Percentiles rank a stretch among this genome's conserved stretches.
These are phyloP conservation scores for Poeciliopsis gracilis DNA, from an alignment of 2,797 vertebrate genomes.

Conservation along the genomic window DNA sequence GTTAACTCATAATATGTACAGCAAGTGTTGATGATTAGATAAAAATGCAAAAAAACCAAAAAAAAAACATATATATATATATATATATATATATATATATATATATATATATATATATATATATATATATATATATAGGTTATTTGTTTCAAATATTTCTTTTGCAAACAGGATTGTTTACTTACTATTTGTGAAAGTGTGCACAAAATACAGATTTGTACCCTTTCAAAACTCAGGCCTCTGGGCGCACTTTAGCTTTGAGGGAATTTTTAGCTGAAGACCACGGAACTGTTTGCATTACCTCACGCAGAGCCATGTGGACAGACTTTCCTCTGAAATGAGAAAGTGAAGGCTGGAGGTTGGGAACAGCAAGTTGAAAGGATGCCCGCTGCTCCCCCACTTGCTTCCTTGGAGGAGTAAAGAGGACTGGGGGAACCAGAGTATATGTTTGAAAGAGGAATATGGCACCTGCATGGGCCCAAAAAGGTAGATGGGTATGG, in stretches of 20 bases:
- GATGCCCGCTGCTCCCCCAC: slow-evolving; percentile 21
- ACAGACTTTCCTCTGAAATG: slow-evolving; percentile 59
- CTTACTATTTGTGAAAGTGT: background rate
- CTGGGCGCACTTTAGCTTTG: slow-evolving; percentile 69
- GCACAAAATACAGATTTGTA: background rate
- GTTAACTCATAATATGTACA: slow-evolving; percentile 40
- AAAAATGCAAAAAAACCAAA: slow-evolving; percentile 55
- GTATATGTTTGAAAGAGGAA: slow-evolving; percentile 81
- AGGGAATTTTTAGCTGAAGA: slow-evolving; percentile 60
- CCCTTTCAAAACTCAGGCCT: slow-evolving; percentile 53
- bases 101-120: no score
- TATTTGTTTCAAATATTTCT: slow-evolving; percentile 17
- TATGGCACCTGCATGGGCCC: slow-evolving; percentile 52
- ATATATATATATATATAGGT: background rate
- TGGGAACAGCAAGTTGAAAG: slow-evolving; percentile 50
- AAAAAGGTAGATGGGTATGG: slow-evolving; percentile 57
- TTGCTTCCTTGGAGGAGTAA: slow-evolving; percentile 67
- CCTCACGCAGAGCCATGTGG: slow-evolving; percentile 56
- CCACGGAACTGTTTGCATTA: slow-evolving; percentile 58
- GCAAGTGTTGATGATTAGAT: slow-evolving; percentile 53
- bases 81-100: no score
- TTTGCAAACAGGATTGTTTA: slow-evolving; percentile 16
- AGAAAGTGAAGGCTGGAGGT: slow-evolving; percentile 33
- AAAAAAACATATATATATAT: background rate
- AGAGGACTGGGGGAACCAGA: slow-evolving; percentile 81